These are phyloP conservation scores for Pica pica DNA, from an alignment of 2,113 vertebrate species.

Conservation along the genomic window DNA sequence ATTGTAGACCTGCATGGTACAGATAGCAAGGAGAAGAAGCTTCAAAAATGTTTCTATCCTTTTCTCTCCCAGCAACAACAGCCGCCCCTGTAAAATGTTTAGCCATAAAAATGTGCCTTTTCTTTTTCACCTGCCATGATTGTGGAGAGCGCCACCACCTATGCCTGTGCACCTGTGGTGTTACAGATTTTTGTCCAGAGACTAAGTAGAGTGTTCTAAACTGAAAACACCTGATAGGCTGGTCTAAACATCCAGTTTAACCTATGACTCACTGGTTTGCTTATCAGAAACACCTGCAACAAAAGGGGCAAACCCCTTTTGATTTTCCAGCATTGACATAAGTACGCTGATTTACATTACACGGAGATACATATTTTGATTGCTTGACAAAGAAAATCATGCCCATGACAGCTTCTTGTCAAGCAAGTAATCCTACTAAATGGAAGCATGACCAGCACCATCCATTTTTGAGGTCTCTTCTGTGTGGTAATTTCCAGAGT, in stretches of 20 bases:
- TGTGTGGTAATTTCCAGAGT: background rate
- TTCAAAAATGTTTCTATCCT: background rate
- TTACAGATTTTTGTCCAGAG: background rate
- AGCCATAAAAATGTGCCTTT: background rate
- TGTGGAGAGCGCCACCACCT: background rate
- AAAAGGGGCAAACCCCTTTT: background rate
- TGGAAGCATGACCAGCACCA: background rate
- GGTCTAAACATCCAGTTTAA: background rate
- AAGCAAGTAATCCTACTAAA: background rate
- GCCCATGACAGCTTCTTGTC: background rate
- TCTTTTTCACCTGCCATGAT: background rate
- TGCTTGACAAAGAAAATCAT: conserved; percentile 12
- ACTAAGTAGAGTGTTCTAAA: background rate
- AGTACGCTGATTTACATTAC: background rate
- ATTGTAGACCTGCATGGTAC: background rate
- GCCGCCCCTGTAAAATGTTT: background rate
- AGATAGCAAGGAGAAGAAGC: background rate
- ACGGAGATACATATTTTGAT: background rate
- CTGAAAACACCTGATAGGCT: background rate
- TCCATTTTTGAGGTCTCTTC: background rate
- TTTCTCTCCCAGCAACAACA: background rate
- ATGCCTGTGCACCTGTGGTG: background rate
- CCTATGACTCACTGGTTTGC: background rate
- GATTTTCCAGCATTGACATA: background rate
- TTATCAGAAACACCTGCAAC: background rate